Conservation (phyloP, 2,888 invertebrate genomes). For the Zhuqinia jingwanae region DNA sequence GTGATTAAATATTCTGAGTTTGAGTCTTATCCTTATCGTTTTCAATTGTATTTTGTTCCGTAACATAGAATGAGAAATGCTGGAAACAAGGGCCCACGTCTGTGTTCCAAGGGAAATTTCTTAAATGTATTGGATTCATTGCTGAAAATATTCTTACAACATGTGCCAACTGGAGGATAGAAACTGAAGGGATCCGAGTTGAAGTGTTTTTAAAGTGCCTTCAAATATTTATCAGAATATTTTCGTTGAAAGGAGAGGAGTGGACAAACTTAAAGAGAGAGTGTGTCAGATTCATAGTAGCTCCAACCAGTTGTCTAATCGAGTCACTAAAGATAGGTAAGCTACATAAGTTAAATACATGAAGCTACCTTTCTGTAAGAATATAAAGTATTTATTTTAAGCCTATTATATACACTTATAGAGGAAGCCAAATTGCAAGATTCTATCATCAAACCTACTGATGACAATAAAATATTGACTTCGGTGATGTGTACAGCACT, state of each 20-base stretch:
- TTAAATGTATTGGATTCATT: slow-evolving; percentile 65
- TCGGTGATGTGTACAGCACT: slow-evolving; percentile 28
- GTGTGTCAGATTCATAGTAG: slow-evolving; percentile 61
- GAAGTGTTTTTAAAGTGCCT: slow-evolving; percentile 71
- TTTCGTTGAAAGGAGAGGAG: slow-evolving; percentile 27
- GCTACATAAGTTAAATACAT: too few species aligned
- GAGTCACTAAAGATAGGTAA: slow-evolving; percentile 69
- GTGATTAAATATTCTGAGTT: too few species aligned
- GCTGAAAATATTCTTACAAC: slow-evolving; percentile 74
- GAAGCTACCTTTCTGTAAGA: neutral
- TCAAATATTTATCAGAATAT: slow-evolving; percentile 68
- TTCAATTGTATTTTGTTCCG: too few species aligned
- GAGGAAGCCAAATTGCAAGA: slow-evolving; percentile 70
- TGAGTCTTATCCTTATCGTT: too few species aligned
- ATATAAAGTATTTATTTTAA: neutral
- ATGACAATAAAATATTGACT: slow-evolving; percentile 62
- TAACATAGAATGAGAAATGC: slow-evolving; percentile 48
- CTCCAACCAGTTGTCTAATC: slow-evolving; percentile 71
- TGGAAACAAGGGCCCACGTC: slow-evolving; percentile 52
- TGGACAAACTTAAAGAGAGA: slow-evolving; percentile 65
- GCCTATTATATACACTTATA: slow-evolving; percentile 9
- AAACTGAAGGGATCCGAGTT: slow-evolving; percentile 54
- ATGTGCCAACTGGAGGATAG: slow-evolving; percentile 73
- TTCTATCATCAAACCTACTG: slow-evolving; percentile 64
- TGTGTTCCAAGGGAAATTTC: slow-evolving; percentile 46